phyloP scores from a whole-genome alignment of 2,888 invertebrate species.

The Torymus auratus region DNA sequence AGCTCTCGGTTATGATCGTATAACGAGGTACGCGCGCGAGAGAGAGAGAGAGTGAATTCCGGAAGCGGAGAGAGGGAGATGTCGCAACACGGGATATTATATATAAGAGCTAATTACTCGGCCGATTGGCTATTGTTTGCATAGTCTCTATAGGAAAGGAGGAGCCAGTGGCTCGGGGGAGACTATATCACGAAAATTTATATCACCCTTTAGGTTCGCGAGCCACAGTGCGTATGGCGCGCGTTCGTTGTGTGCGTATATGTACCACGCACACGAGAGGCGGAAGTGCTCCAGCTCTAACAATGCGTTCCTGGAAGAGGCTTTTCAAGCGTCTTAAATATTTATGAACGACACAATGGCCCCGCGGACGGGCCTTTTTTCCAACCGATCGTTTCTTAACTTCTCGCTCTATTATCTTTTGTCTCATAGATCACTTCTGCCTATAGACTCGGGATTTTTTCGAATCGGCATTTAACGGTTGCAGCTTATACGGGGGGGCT shows the following conservation, averaged over 20 bases:
- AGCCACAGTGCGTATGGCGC: neutral
- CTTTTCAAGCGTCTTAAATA: constrained; percentile 37
- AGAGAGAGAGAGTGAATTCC: constrained; percentile 19
- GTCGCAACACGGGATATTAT: constrained; percentile 23
- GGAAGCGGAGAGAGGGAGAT: constrained; percentile 20
- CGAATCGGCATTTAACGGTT: no score
- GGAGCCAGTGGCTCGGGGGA: neutral
- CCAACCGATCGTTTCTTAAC: constrained; percentile 13
- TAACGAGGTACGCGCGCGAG: no score
- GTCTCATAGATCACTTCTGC: constrained; percentile 14
- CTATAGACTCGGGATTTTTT: no score
- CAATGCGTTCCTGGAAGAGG: constrained; percentile 49
- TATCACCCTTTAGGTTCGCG: constrained; percentile 28
- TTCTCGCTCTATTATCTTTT: constrained; percentile 13
- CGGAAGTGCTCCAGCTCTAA: constrained; percentile 44
- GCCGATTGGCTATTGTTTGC: constrained; percentile 44
- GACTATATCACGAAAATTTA: constrained; percentile 39
- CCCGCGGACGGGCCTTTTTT: constrained; percentile 15
- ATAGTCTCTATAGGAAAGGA: neutral
- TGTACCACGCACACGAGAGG: constrained; percentile 18
- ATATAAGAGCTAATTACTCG: constrained; percentile 46
- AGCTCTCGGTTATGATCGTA: neutral
- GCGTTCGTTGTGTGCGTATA: constrained; percentile 2
- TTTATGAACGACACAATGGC: constrained; percentile 41
- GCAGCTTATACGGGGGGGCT: no score